Conservation (phyloP, 2,888 invertebrate species). For the Xestia sexstrigata region DNA sequence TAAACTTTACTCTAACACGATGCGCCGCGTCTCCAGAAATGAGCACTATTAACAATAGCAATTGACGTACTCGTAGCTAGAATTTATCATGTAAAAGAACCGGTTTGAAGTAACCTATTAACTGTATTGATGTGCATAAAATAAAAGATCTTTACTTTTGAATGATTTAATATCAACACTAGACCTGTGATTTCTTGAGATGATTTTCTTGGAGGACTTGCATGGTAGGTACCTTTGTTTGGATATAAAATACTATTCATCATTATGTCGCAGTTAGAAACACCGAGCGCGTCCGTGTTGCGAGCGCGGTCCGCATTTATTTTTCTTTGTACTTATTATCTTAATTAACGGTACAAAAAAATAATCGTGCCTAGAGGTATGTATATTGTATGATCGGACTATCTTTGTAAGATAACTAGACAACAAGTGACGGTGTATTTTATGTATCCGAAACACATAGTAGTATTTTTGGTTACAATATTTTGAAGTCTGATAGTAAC, state of each 20-base stretch:
- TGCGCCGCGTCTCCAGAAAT: too few relatives aligned
- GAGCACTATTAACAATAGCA: not conserved
- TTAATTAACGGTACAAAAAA: not conserved
- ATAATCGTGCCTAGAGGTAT: not conserved
- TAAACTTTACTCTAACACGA: constrained; percentile 2
- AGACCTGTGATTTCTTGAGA: constrained; percentile 23
- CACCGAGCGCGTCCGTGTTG: too few relatives aligned
- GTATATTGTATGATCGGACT: not conserved
- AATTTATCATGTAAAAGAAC: constrained; percentile 7
- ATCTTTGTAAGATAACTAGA: not conserved
- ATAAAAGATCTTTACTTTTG: constrained; percentile 1
- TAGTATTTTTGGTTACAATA: constrained; percentile 15
- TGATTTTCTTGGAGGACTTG: constrained; percentile 1
- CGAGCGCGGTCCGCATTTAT: not conserved
- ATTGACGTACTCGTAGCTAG: not conserved
- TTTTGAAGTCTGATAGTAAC: constrained; percentile 49
- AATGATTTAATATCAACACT: constrained; percentile 9
- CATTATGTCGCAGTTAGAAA: not conserved
- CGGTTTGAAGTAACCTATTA: not conserved
- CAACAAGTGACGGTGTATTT: too few relatives aligned
- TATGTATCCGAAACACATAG: constrained; percentile 18
- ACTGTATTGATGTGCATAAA: constrained; percentile 8
- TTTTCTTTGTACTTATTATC: not conserved
- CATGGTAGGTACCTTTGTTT: constrained; percentile 8
- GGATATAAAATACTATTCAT: constrained; percentile 1